Base-by-base conservation (phyloP, 1,140 invertebrate species). In the Zelostemma sp. region DNA sequence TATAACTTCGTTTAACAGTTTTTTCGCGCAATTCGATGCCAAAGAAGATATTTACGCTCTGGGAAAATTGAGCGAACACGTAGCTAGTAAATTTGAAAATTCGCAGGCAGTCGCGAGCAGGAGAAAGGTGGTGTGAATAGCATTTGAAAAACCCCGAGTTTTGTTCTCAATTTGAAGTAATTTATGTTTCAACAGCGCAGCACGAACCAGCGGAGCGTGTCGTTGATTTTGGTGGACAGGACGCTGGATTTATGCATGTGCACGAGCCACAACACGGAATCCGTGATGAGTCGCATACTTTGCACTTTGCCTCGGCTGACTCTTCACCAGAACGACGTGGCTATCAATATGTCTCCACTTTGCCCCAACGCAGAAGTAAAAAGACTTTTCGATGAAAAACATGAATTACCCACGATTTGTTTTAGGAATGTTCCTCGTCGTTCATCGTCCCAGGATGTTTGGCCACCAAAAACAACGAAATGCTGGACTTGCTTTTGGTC, bases 11-110 rank as follows among this genome's bases (percentile, higher is more conserved):
- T 77, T 91, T 1, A 87, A 91, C 63, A 88, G 85, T 69, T 79
- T 91, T 46, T 82, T 92, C 53, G 82, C 87, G 15, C 86, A 87
- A 18, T 86, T 91, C 75, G 86, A 89, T 75, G 82, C 89, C 1
- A 88, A 86, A 64, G 90, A 91, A 68, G 90, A 92, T 72, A 84
- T 91, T 16, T 92, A 87, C 77, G 88, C 87, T 51, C 76, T 92
- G 68, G 91, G 91, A 11, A 82, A 86, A 33, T 88, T 88, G 15
- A 90, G 90, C 75, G 86, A 88, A 15, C 85, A 90, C 43, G 63
- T 91, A 35, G 89, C 89, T 53, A 87, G 88, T 19, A 88, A 89
- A 63, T 82, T 92, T 51, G 88, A 89, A 67, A 86, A 83, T 64
- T 87, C 88, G 43, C 81, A 85, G 16, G 79, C 84, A 28, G 87